Evolutionary conservation across 2,888 invertebrate species (phyloP), one percentile per base, ranked within the genome.

Genomic region (Pyrochroa serraticornis): DNA sequence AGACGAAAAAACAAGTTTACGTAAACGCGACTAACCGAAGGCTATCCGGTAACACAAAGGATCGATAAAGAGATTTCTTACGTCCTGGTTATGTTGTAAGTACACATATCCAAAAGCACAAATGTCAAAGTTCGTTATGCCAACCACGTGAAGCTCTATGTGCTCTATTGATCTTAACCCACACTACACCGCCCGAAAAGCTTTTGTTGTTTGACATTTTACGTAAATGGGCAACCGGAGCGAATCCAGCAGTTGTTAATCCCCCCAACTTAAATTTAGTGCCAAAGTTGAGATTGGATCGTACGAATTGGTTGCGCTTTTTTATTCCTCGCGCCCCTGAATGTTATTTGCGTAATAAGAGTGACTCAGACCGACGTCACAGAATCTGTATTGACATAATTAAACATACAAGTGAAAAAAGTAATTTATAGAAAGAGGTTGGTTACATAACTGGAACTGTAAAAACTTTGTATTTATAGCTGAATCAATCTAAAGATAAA

Each of bases 81-180:
- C 22, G 3, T 22, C 22, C 22, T 22, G 22, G 22, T 5, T 22
- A 22, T 3, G 5, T 22, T 22, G 22, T 22, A 22, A 22, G 22
- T 22, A 22, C n/a, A 22, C 22, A 22, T 22, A 22, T 5, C 22
- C 22, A 5, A 22, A 22, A 22, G 22, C 22, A 22, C 22, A 22
- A 48, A 55, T 48, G 54, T 37, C 43, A 48, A 31, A 55, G 54
- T 55, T 47, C 48, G 43, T 55, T 54, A 54, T 54, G 35, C 47
- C 30, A 36, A 34, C 33, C 52, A 52, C 52, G 52, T 52, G 51
- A 43, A 43, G 36, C 36, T 52, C 39, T 38, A 45, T 52, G 38
- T 43, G 43, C 51, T 41, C 46, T 46, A 53, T 53, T 41, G 53
- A 53, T 53, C 53, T 38, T 39, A 44, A 38, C 22, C 22, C 22